These are phyloP conservation scores for Lapara coniferarum DNA, from an alignment of 2,888 invertebrate species.

Conservation along the genomic window DNA sequence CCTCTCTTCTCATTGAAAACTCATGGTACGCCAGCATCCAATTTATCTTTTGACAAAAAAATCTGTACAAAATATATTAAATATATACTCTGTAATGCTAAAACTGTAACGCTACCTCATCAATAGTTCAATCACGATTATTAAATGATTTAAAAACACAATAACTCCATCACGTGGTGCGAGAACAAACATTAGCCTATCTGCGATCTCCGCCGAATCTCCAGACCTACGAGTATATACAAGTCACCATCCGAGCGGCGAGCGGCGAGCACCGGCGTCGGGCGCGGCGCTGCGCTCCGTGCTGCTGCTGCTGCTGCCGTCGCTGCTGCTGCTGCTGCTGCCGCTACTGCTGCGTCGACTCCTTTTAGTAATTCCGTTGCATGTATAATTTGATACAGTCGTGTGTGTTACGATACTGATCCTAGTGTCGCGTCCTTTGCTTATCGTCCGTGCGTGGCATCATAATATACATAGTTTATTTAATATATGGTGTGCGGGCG, in stretches of 20 bases:
- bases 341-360: conserved; percentile 58
- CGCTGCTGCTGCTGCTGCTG: conserved; percentile 61
- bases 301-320: conserved; percentile 3
- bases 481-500: conserved; percentile 50
- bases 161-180: conserved; percentile 78
- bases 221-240: conserved; percentile 68
- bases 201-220: conserved; percentile 18
- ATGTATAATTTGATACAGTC: conserved; percentile 69
- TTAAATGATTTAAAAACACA: conserved; percentile 84
- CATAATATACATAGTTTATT: conserved; percentile 77
- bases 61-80: conserved; percentile 85
- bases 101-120: conserved; percentile 83
- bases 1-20: conserved; percentile 80
- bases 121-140: conserved; percentile 82
- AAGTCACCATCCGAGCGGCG: conserved; percentile 75
- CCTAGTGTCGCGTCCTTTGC: conserved; percentile 78
- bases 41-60: conserved; percentile 85
- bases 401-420: conserved; percentile 63
- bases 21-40: conserved; percentile 83
- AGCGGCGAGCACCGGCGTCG: conserved; percentile 56
- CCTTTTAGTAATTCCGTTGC: conserved; percentile 77
- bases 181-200: conserved; percentile 79
- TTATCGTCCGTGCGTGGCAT: conserved; percentile 82
- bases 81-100: conserved; percentile 85
- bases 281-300: background rate